A percentile compares a stretch with the other conserved stretches of the same genome.
Conservation (phyloP, 1,140 invertebrate species). For the Mycetomoellerius zeteki region DNA sequence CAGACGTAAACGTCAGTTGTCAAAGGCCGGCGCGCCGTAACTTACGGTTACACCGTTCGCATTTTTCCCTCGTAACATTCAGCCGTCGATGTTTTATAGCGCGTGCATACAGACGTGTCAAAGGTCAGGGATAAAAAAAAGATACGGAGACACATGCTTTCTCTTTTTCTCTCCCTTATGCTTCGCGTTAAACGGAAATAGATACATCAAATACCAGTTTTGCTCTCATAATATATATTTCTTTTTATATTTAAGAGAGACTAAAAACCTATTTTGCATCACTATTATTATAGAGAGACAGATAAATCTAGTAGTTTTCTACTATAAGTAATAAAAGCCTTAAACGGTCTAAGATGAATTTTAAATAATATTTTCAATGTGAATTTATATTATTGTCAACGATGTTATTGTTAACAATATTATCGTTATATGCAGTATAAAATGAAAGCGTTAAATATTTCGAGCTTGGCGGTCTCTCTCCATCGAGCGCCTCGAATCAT, state of each 20-base stretch:
- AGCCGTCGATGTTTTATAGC: slow-evolving; percentile 16
- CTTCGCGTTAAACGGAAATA: neutral
- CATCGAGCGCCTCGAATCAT: neutral
- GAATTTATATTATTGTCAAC: neutral
- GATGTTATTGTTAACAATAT: neutral
- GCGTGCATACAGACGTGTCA: slow-evolving; percentile 1
- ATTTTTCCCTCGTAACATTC: slow-evolving; percentile 36
- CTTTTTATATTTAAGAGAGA: neutral
- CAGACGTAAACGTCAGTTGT: slow-evolving; percentile 46
- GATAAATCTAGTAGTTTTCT: neutral
- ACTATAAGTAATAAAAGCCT: too few relatives aligned
- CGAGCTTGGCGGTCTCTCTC: neutral
- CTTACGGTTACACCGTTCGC: slow-evolving; percentile 30
- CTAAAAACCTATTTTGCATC: neutral
- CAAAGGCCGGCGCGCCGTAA: slow-evolving; percentile 22
- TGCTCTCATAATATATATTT: neutral
- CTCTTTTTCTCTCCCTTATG: neutral
- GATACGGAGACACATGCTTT: neutral
- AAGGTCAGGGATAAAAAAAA: slow-evolving; percentile 50
- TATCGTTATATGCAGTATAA: neutral
- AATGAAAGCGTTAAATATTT: neutral
- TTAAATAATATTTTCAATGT: too few relatives aligned
- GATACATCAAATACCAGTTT: neutral
- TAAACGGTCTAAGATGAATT: too few relatives aligned
- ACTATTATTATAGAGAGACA: neutral